phyloP scores from a whole-genome alignment of 2,113 vertebrate genomes.

The Salvelinus sp. region DNA sequence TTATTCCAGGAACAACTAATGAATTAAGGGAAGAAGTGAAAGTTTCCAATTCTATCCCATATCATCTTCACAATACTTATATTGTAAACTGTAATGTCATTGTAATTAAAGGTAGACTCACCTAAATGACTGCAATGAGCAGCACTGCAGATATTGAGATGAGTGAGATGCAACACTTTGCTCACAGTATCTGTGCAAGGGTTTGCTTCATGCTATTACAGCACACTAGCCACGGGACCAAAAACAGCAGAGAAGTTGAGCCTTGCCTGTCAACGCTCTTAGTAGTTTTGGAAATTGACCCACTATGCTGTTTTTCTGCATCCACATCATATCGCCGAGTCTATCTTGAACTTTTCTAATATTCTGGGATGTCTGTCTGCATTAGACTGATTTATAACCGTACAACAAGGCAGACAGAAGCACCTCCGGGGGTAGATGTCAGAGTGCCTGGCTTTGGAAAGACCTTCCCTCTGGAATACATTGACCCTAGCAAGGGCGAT shows the following conservation, averaged over 20 bases:
- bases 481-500: conserved; percentile 89
- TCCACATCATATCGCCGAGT: no score
- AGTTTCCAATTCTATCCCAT: not conserved
- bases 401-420: conserved; percentile 78
- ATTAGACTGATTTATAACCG: conserved; percentile 87
- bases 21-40: not conserved
- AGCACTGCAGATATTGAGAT: no score
- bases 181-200: no score
- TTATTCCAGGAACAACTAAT: not conserved
- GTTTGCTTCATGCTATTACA: no score
- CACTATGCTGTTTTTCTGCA: no score
- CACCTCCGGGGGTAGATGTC: conserved; percentile 88
- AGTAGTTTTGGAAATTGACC: no score
- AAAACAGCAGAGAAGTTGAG: no score
- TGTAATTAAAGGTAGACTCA: not conserved
- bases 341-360: not conserved
- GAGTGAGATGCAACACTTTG: no score
- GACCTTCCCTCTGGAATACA: conserved; percentile 88
- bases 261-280: no score
- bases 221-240: no score
- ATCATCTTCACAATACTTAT: no score
- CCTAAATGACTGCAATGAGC: no score
- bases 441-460: conserved; percentile 91
- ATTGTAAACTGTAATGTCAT: not conserved
- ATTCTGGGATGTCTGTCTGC: not conserved